Percentiles rank a stretch among this genome's conserved stretches.
Conservation (phyloP, 2,888 invertebrate species). For the Dorcus hopei region DNA sequence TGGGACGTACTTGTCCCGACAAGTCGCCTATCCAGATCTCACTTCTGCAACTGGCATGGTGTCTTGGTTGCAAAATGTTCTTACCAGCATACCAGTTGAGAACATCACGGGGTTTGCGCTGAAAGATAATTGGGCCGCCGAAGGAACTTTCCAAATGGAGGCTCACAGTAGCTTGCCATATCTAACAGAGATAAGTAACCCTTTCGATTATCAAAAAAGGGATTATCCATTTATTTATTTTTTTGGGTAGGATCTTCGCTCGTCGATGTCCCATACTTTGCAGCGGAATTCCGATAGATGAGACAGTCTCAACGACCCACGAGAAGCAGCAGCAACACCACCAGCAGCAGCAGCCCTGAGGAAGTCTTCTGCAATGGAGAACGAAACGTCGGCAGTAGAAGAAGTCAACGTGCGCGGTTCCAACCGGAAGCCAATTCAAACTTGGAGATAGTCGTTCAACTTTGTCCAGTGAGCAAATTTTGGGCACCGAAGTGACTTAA, state of each 20-base stretch:
- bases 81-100: slow-evolving; percentile 30
- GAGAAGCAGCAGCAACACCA: too few relatives aligned
- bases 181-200: slow-evolving; percentile 49
- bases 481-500: too few relatives aligned
- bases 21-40: slow-evolving; percentile 45
- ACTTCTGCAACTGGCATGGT: slow-evolving; percentile 23
- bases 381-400: too few relatives aligned
- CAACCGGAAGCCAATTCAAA: too few relatives aligned
- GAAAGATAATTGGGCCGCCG: slow-evolving; percentile 58
- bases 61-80: slow-evolving; percentile 21
- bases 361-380: too few relatives aligned
- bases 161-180: slow-evolving; percentile 50
- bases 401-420: too few relatives aligned
- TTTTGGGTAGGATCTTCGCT: slow-evolving; percentile 39
- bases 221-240: slow-evolving; percentile 1
- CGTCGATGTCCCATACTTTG: slow-evolving; percentile 52
- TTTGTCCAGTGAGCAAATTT: too few relatives aligned
- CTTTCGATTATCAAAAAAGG: too few relatives aligned
- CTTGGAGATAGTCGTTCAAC: too few relatives aligned
- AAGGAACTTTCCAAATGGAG: slow-evolving; percentile 40
- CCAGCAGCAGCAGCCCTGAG: too few relatives aligned
- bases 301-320: too few relatives aligned
- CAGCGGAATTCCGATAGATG: slow-evolving; percentile 56
- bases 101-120: slow-evolving; percentile 51
- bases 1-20: slow-evolving; percentile 34